Evolutionary conservation across 2,797 vertebrate genomes (phyloP), one percentile per base, ranked within the genome.

Genomic region (Phylloscopus collybita): DNA sequence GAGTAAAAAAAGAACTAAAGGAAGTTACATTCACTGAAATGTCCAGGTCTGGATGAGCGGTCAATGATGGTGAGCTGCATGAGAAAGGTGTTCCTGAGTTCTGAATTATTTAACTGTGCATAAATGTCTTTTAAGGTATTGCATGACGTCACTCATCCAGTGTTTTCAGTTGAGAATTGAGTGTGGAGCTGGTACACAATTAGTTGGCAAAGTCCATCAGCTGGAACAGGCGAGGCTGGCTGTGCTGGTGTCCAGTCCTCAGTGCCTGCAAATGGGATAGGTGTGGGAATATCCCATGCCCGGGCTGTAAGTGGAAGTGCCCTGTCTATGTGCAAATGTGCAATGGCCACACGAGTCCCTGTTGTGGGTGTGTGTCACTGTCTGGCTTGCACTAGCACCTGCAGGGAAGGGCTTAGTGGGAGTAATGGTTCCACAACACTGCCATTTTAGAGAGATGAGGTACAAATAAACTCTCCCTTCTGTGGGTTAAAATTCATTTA

Each of bases 291-390:
- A 26, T 14, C 44, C 23, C 18, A 1, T 57, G 22, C 25, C 13
- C 36, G 38, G 27, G 22, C 18, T 75, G 22, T n/a, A 42, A 30
- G 23, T 57, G 18, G 17, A 25, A 57, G 34, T 38, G 19, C 45
- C 10, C 0, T 56, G 44, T 44, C 34, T 62, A n/a, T 34, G 23
- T 42, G 11, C 14, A 66, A 7, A 59, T 1, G 6, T 32, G 36
- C 4, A 4, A 40, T 13, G n/a, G 10, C 60, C 47, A 15, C 1
- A 15, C 0, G 1, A 54, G 38, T 19, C 27, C 34, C 62, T 64
- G 40, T 49, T 45, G 2, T 4, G 10, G 8, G 13, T 29, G 16
- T 45, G 21, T 30, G 26, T 14, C 50, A 20, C 32, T 30, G 61
- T 21, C 38, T 30, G 20, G 19, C 27, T 49, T 19, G 42, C n/a